Conservation (phyloP, 2,113 vertebrate species). For the Dissostichus mawsoni region DNA sequence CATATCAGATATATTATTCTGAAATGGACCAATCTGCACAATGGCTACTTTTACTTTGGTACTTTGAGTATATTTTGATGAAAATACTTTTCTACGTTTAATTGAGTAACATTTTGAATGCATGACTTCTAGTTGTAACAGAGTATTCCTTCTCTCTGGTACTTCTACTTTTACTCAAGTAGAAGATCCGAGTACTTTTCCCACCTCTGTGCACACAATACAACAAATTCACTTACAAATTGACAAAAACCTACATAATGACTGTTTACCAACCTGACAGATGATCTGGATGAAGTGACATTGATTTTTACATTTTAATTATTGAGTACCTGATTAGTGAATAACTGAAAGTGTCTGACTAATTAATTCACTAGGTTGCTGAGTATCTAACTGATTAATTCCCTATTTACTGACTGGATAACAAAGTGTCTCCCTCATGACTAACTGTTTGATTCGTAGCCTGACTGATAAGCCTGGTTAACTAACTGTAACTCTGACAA, state of each 20-base stretch:
- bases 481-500: not conserved
- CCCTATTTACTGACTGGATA: not conserved
- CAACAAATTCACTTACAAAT: not conserved
- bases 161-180: too few relatives aligned
- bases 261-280: not conserved
- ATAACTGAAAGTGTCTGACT: not conserved
- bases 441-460: not conserved
- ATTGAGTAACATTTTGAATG: too few relatives aligned
- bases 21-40: too few relatives aligned
- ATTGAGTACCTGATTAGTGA: not conserved
- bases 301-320: not conserved
- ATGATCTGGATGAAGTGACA: not conserved
- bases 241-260: not conserved
- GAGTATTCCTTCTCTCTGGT: too few relatives aligned
- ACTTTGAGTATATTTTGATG: too few relatives aligned
- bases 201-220: too few relatives aligned
- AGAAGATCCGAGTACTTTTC: too few relatives aligned
- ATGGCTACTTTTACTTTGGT: too few relatives aligned
- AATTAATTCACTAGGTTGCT: not conserved
- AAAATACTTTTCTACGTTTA: too few relatives aligned
- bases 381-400: not conserved
- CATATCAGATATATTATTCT: too few relatives aligned
- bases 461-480: not conserved
- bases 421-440: not conserved
- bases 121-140: too few relatives aligned